phyloP scores from a whole-genome alignment of 2,888 invertebrate species.

The Dicyrtoma fusca region DNA sequence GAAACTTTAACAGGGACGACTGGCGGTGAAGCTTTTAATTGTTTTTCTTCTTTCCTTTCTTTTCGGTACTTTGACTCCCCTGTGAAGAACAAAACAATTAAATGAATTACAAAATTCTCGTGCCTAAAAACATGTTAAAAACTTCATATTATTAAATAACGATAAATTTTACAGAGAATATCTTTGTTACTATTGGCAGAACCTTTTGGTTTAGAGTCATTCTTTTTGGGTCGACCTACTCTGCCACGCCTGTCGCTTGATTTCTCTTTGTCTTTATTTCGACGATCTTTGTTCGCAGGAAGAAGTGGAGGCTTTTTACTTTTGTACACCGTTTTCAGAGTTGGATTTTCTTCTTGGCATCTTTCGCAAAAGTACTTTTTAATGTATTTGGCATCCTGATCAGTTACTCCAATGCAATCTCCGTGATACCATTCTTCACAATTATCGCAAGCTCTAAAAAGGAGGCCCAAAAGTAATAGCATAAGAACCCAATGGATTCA shows the following conservation, averaged over 20 bases:
- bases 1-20: slow-evolving; percentile 56
- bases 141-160: slow-evolving; percentile 11
- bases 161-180: neutral
- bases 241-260: slow-evolving; percentile 54
- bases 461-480: too few relatives aligned
- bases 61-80: slow-evolving; percentile 36
- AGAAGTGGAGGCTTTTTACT: slow-evolving; percentile 56
- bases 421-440: slow-evolving; percentile 99
- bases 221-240: slow-evolving; percentile 47
- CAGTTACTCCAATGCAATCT: slow-evolving; percentile 93
- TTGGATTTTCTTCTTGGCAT: slow-evolving; percentile 81
- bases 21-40: slow-evolving; percentile 9
- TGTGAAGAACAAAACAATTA: neutral
- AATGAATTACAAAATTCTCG: neutral
- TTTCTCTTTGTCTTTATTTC: slow-evolving; percentile 58
- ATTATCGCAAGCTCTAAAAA: slow-evolving; percentile 83
- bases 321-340: slow-evolving; percentile 64
- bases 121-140: neutral
- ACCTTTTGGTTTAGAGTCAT: slow-evolving; percentile 19
- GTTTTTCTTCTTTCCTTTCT: slow-evolving; percentile 25
- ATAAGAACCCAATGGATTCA: too few relatives aligned
- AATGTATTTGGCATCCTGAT: slow-evolving; percentile 88
- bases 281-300: slow-evolving; percentile 44
- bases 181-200: neutral
- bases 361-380: slow-evolving; percentile 88